Evolutionary conservation across 2,113 vertebrate species (phyloP).

Genomic region (Grallaria varia): DNA sequence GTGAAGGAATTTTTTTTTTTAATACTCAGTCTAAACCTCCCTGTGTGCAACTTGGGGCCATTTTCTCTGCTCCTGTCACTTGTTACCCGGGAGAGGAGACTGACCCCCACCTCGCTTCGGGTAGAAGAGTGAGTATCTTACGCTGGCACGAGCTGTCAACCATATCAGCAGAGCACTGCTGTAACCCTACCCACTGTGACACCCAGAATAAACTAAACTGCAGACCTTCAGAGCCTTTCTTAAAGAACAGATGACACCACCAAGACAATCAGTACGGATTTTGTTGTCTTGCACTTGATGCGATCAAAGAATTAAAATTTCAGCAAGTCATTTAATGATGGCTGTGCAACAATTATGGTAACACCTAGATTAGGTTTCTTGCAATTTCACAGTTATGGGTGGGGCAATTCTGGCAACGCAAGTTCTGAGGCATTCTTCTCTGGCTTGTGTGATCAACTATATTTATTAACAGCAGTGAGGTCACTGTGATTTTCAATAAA

Average conservation of each 20-base stretch:
- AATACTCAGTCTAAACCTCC: neutral
- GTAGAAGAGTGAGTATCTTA: conserved; percentile 23
- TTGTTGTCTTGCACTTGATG: conserved; percentile 83
- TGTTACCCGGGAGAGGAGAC: neutral
- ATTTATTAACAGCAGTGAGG: conserved; percentile 87
- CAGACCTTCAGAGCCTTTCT: conserved; percentile 47
- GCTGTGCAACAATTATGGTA: conserved; percentile 49
- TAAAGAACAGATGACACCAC: conserved; percentile 73
- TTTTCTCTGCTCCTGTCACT: neutral
- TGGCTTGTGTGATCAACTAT: conserved; percentile 77
- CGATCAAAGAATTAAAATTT: conserved; percentile 88
- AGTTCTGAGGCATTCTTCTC: conserved; percentile 34
- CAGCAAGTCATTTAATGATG: conserved; percentile 74
- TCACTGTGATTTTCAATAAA: conserved; percentile 88
- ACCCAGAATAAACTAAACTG: conserved; percentile 50
- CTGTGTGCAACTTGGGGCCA: neutral
- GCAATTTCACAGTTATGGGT: conserved; percentile 44
- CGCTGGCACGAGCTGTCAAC: conserved; percentile 63
- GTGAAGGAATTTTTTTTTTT: neutral
- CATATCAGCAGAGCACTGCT: conserved; percentile 47
- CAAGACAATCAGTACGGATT: conserved; percentile 71
- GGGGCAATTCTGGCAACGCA: neutral
- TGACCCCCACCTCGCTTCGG: neutral
- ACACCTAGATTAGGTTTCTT: conserved; percentile 72
- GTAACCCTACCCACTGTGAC: conserved; percentile 71